Conservation (phyloP, 2,113 vertebrate genomes). For the Bos javanicus region DNA sequence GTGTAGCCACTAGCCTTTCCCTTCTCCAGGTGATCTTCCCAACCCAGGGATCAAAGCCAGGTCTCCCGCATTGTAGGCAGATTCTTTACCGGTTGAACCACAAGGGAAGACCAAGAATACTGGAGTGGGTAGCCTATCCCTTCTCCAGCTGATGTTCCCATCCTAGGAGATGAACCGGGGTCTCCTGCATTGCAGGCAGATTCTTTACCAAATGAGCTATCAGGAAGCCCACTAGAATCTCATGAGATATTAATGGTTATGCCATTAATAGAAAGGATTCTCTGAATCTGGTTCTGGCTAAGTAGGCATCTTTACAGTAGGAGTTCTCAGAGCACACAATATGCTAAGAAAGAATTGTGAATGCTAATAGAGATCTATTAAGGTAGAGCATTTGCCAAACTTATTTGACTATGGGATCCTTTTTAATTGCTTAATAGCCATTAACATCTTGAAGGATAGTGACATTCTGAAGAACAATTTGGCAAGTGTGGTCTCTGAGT, state of each 20-base stretch:
- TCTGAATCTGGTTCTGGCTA: not conserved
- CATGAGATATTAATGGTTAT: not conserved
- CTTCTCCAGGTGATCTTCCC: not conserved
- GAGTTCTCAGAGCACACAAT: not conserved
- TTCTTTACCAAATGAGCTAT: not conserved
- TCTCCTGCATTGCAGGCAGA: not conserved
- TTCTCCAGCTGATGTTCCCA: not conserved
- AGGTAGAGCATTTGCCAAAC: not conserved
- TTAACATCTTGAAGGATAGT: not conserved
- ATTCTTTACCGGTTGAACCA: not conserved
- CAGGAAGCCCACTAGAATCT: conserved; percentile 3
- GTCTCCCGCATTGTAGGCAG: not conserved
- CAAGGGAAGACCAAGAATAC: not conserved
- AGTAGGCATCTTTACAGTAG: not conserved
- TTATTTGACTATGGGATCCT: not conserved
- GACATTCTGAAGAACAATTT: conserved; percentile 7
- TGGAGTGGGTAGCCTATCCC: not conserved
- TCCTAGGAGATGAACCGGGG: not conserved
- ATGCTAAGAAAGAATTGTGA: not conserved
- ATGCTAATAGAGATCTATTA: not conserved
- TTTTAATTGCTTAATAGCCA: not conserved
- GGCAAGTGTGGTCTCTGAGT: not conserved
- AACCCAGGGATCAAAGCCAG: not conserved
- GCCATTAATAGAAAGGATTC: not conserved
- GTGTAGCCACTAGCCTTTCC: not conserved